phyloP scores from a whole-genome alignment of 2,797 vertebrate genomes.

The Eptatretus atami region DNA sequence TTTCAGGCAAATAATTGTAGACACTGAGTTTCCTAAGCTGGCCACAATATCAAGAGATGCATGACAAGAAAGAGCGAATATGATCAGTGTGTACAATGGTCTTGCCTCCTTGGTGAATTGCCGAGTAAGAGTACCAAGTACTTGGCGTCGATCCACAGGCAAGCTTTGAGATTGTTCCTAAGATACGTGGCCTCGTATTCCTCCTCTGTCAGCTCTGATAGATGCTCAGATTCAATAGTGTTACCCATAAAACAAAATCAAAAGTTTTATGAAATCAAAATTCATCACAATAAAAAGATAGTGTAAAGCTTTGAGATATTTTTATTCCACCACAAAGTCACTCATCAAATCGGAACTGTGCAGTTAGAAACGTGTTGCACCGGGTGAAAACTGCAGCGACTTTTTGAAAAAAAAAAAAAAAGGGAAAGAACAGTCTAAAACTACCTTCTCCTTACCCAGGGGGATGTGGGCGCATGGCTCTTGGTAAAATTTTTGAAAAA shows the following conservation, averaged over 20 bases:
- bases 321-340: neutral
- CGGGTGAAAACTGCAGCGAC: no score
- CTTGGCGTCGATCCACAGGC: conserved; percentile 87
- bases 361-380: neutral
- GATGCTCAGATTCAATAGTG: conserved; percentile 56
- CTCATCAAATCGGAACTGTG: neutral
- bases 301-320: neutral
- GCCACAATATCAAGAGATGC: no score
- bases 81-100: no score
- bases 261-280: no score
- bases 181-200: conserved; percentile 83
- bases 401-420: no score
- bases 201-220: conserved; percentile 83
- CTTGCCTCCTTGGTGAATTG: conserved; percentile 69
- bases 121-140: conserved; percentile 93
- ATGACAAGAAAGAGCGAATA: no score
- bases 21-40: no score
- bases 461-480: no score
- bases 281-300: neutral
- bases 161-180: conserved; percentile 68
- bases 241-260: conserved; percentile 24
- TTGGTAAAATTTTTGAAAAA: no score
- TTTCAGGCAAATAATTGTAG: neutral
- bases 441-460: no score
- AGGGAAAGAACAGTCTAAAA: no score